Evolutionary conservation across 2,888 invertebrate genomes (phyloP).

Genomic region (Brachyptera risi): DNA sequence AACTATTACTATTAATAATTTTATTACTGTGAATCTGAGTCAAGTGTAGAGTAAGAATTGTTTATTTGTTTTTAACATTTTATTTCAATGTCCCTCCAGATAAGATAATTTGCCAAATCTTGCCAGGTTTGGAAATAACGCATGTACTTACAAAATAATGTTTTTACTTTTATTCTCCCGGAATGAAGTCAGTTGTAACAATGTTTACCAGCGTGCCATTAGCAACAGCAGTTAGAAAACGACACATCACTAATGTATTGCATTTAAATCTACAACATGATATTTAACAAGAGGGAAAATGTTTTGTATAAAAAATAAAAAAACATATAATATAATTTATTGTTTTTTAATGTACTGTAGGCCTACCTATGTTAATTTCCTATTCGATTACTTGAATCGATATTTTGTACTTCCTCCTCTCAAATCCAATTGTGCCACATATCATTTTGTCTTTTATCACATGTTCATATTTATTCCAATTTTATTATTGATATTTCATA

Average conservation of each 20-base stretch:
- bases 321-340: neutral
- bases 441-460: no score
- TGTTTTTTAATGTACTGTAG: neutral
- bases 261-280: neutral
- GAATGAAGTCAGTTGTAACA: neutral
- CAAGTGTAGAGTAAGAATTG: no score
- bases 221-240: neutral
- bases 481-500: no score
- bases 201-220: slow-evolving; percentile 7
- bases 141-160: neutral
- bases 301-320: neutral
- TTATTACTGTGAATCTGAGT: no score
- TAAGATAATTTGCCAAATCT: slow-evolving; percentile 19
- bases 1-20: no score
- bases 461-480: no score
- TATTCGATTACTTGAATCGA: no score
- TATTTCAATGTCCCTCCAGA: no score
- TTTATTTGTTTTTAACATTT: no score
- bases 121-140: slow-evolving; percentile 25
- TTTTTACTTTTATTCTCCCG: neutral
- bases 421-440: no score
- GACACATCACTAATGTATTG: neutral
- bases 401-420: no score
- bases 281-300: neutral
- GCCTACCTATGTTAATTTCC: no score